Evolutionary conservation across 2,797 vertebrate genomes (phyloP).

Genomic region (Delichon dasypus): DNA sequence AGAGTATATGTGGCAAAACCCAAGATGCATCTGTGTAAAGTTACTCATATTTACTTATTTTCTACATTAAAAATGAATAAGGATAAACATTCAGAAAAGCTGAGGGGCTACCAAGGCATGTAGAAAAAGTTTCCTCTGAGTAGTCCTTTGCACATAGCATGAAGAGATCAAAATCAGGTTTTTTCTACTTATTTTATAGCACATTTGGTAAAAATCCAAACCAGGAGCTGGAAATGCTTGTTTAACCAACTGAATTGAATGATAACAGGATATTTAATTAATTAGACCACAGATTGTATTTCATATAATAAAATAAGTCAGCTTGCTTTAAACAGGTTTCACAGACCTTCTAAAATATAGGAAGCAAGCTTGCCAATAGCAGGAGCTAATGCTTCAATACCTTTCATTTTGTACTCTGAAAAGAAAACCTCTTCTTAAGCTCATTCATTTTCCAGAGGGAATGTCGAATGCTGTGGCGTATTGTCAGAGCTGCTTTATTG

Average conservation of each 20-base stretch:
- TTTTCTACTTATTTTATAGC: conserved; percentile 38
- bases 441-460: conserved; percentile 71
- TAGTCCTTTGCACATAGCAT: conserved; percentile 43
- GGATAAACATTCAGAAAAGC: background rate
- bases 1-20: background rate
- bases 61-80: background rate
- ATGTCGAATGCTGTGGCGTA: conserved; percentile 61
- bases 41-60: background rate
- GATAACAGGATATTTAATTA: conserved; percentile 34
- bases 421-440: conserved; percentile 68
- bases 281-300: background rate
- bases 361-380: conserved; percentile 63
- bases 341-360: conserved; percentile 42
- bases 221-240: background rate
- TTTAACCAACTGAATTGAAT: background rate
- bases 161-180: conserved; percentile 27
- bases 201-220: conserved; percentile 23
- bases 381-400: conserved; percentile 66
- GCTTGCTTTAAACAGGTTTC: conserved; percentile 33
- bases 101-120: background rate
- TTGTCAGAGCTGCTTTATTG: conserved; percentile 71
- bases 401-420: conserved; percentile 70
- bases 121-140: conserved; percentile 53
- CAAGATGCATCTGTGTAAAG: background rate
- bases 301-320: conserved; percentile 32